A percentile compares a stretch with the other conserved stretches of the same genome.
Evolutionary conservation across 1,140 invertebrate genomes (phyloP).

Genomic region (Danaus melanippus): DNA sequence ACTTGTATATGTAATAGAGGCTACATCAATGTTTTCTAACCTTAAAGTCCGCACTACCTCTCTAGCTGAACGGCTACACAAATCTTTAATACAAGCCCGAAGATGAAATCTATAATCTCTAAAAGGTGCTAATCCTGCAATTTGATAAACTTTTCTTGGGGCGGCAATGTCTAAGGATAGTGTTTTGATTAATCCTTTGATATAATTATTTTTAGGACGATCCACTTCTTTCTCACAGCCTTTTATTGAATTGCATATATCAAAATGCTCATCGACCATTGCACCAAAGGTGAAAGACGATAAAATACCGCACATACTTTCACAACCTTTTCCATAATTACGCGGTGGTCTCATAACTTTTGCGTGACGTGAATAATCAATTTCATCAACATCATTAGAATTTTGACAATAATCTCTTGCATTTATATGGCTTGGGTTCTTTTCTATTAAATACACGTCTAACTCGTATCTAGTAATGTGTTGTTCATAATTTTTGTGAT

Average conservation of each 20-base stretch:
- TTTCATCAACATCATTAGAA: slow-evolving; percentile 29
- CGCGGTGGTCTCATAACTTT: slow-evolving; percentile 50
- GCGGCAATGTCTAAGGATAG: slow-evolving; percentile 36
- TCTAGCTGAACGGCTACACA: slow-evolving; percentile 43
- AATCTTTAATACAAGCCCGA: slow-evolving; percentile 36
- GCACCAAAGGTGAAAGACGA: slow-evolving; percentile 42
- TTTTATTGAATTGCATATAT: slow-evolving; percentile 36
- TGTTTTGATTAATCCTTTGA: slow-evolving; percentile 32
- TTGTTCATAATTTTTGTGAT: slow-evolving; percentile 45
- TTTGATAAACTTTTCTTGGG: slow-evolving; percentile 34
- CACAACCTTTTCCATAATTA: slow-evolving; percentile 50
- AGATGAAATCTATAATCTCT: slow-evolving; percentile 56
- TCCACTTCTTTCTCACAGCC: slow-evolving; percentile 34
- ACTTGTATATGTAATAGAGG: slow-evolving; percentile 22
- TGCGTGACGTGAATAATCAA: slow-evolving; percentile 47
- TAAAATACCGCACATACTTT: slow-evolving; percentile 52
- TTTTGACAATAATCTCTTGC: slow-evolving; percentile 38
- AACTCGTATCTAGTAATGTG: slow-evolving; percentile 49
- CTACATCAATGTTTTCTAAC: slow-evolving; percentile 38
- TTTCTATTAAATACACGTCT: slow-evolving; percentile 46
- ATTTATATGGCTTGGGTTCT: slow-evolving; percentile 24
- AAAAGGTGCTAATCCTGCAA: slow-evolving; percentile 46
- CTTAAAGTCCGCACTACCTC: slow-evolving; percentile 43
- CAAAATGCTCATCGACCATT: slow-evolving; percentile 52
- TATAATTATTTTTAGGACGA: slow-evolving; percentile 29